These are phyloP conservation scores for Pristionchus arcanus DNA, from an alignment of 2,888 invertebrate species.

Conservation along the genomic window DNA sequence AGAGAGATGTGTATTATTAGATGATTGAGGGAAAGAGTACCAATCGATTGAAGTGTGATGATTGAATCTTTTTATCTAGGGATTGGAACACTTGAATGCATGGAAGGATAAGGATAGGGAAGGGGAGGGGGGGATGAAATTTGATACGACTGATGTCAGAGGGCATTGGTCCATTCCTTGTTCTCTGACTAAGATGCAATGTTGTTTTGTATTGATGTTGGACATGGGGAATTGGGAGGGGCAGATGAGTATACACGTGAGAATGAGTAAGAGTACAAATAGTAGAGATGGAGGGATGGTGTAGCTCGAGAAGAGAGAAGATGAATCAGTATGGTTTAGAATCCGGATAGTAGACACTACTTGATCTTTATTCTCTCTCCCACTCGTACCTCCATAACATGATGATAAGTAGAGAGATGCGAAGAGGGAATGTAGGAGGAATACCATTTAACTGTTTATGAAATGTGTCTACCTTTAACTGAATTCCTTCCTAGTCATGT, in stretches of 20 bases:
- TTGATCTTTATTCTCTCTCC: background rate
- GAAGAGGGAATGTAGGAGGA: background rate
- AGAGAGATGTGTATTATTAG: background rate
- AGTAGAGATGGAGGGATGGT: background rate
- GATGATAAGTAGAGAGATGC: background rate
- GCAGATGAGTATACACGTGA: background rate
- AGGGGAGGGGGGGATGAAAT: background rate
- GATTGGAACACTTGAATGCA: background rate
- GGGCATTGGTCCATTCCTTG: background rate
- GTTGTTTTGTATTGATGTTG: background rate
- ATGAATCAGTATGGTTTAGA: background rate
- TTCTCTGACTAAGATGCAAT: background rate
- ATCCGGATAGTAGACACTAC: constrained; percentile 17
- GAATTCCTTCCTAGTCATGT: background rate
- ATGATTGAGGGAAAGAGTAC: background rate
- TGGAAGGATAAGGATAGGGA: background rate
- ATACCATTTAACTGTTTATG: background rate
- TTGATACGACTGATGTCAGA: background rate
- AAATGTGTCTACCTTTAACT: background rate
- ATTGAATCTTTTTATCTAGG: background rate
- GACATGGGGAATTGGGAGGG: background rate
- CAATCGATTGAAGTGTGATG: background rate
- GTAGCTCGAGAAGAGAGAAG: constrained; percentile 28
- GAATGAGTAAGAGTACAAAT: constrained; percentile 29
- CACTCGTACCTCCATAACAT: background rate